Base-by-base conservation (phyloP, 2,797 vertebrate genomes). In the Pelobates cultripes region DNA sequence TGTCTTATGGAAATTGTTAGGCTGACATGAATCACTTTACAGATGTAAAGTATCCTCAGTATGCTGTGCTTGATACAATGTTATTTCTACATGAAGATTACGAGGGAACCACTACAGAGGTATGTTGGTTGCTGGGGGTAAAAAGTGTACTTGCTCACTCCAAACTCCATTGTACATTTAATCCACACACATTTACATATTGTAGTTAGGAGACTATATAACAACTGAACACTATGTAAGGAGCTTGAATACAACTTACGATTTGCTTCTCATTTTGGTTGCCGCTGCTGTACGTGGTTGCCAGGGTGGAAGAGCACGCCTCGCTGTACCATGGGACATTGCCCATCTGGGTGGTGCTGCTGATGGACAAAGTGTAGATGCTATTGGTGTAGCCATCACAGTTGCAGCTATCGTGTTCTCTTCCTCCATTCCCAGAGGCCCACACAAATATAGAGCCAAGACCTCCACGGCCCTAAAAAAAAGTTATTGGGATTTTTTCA, bases 341-440 rank as follows among this genome's bases (percentile, higher is more conserved):
- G 83, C 97, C 97, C 0, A 95, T 91, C 92, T 99, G 96, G 0
- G 97, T 98, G 90, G 96, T 97, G 87, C 97, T 99, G 94, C 97
- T 99, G 91, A 99, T 99, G 90, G 97, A 99, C 86, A 99, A 92
- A 0, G 97, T 99, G 92, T 98, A 98, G 89, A 99, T 99, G 92
- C 97, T 99, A 93, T 99, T 99, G 91, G 97, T 99, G 93, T 99
- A 99, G 88, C 97, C 97, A 0, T 99, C 97, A 2, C 97, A 99
- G 93, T 99, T 99, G 86, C 97, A 99, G 94, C 95, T 99, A 95
- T 99, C 97, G 10, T 95, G 95, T 80, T 99, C 97, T 0, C 96
- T 94, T 78, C 97, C 97, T 7, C 97, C 97, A 0, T 99, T 99
- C 28, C 97, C 97, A 0, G 97, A 99, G 0, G 97, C 97, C 97